phyloP scores from a whole-genome alignment of 2,797 vertebrate genomes.

The Anguilla marmorata region DNA sequence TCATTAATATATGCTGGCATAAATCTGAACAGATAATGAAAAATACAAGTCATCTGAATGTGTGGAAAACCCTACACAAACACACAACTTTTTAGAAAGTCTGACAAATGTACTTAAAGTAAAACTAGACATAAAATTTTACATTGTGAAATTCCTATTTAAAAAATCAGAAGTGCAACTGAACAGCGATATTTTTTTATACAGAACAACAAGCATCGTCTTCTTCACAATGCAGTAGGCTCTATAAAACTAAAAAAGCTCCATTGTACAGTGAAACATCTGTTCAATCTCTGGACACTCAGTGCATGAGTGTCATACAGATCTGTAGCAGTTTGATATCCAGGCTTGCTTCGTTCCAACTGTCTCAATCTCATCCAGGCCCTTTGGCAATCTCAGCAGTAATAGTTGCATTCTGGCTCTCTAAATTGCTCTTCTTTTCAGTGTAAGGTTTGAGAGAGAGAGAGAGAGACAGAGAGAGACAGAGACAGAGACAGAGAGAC shows the following conservation, averaged over 20 bases:
- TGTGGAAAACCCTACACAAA: neutral
- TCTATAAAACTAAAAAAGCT: neutral
- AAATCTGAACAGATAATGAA: neutral
- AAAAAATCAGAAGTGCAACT: neutral
- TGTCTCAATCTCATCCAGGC: neutral
- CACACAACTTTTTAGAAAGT: neutral
- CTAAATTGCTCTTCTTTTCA: slow-evolving; percentile 18
- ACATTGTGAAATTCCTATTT: neutral
- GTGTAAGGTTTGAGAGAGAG: neutral
- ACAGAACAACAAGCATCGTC: neutral
- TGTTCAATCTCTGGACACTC: neutral
- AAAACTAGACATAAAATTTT: neutral
- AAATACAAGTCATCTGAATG: neutral
- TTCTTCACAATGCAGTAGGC: neutral
- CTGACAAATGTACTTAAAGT: neutral
- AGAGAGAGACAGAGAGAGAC: slow-evolving; percentile 13
- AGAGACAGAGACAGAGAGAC: neutral
- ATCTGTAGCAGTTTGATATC: neutral
- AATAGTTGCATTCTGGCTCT: slow-evolving; percentile 15
- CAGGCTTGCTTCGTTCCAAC: neutral
- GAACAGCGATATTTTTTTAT: neutral
- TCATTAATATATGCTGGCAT: no score
- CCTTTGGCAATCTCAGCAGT: neutral
- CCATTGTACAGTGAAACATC: neutral
- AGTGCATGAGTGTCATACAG: neutral